Percentiles rank a stretch among this genome's conserved stretches.
Evolutionary conservation across 2,888 invertebrate genomes (phyloP).

Genomic region (Athalia cordata): DNA sequence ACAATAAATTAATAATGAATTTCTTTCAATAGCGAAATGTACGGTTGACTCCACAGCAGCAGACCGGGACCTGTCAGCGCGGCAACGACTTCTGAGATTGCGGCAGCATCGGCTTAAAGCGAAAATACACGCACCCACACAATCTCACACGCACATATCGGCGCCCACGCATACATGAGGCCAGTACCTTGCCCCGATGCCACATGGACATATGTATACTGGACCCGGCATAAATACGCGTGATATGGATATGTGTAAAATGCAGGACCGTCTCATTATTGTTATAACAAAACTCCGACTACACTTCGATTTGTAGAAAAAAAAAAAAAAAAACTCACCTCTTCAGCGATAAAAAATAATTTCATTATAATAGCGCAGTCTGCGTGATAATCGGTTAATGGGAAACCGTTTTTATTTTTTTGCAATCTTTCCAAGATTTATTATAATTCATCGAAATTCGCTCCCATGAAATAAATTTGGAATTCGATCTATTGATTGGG

Average conservation of each 20-base stretch:
- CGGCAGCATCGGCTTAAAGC: constrained; percentile 61
- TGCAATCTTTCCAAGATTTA: no score
- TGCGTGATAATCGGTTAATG: no score
- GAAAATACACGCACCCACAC: constrained; percentile 58
- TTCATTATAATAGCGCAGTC: no score
- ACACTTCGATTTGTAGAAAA: background rate
- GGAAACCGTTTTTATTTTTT: no score
- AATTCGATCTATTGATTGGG: no score
- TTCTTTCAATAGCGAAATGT: no score
- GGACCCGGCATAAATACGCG: constrained; percentile 12
- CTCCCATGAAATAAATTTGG: no score
- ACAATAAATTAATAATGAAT: no score
- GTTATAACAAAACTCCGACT: background rate
- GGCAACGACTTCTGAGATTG: constrained; percentile 65
- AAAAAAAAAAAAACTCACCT: background rate
- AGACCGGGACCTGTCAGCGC: constrained; percentile 63
- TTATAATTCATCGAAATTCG: no score
- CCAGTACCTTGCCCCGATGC: constrained; percentile 40
- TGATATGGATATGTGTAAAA: background rate
- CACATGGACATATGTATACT: background rate
- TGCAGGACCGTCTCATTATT: no score
- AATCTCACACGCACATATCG: constrained; percentile 37
- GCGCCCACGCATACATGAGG: constrained; percentile 41
- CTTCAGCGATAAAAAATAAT: background rate
- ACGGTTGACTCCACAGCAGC: background rate